Percentiles rank a stretch among this genome's conserved stretches.
Evolutionary conservation across 1,140 invertebrate species (phyloP).

Genomic region (Monomorium pharaonis): DNA sequence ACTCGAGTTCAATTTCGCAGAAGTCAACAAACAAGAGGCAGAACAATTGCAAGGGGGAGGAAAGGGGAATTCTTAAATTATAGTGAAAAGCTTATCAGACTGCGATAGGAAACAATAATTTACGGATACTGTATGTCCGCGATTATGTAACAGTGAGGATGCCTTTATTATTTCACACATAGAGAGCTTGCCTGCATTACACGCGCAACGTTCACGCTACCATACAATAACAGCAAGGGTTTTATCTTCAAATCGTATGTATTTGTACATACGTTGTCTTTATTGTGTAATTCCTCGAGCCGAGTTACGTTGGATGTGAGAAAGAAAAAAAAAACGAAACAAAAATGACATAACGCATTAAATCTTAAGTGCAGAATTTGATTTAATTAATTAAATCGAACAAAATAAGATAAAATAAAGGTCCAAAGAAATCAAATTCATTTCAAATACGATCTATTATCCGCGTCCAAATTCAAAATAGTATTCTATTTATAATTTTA

Average conservation of each 20-base stretch:
- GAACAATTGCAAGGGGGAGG: not conserved
- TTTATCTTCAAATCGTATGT: not conserved
- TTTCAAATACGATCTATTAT: not conserved
- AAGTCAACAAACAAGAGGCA: not conserved
- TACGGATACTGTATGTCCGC: not conserved
- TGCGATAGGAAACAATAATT: constrained; percentile 36
- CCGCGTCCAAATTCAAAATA: not conserved
- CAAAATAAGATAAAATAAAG: not conserved
- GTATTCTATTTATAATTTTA: not conserved
- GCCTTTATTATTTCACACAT: constrained; percentile 25
- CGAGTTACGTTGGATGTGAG: not conserved
- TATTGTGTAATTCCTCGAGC: not conserved
- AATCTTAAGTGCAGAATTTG: not conserved
- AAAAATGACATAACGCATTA: not conserved
- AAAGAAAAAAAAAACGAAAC: not conserved
- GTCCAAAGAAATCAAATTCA: not conserved
- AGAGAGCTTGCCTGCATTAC: constrained; percentile 1
- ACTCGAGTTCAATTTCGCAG: not conserved
- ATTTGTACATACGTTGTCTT: not conserved
- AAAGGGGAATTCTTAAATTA: not conserved
- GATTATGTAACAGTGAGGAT: constrained; percentile 40
- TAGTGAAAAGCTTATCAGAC: not conserved
- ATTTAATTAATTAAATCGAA: constrained; percentile 12
- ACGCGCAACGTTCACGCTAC: not conserved
- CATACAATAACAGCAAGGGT: constrained; percentile 21